These are phyloP conservation scores for Nyctibius bracteatus DNA, from an alignment of 2,113 vertebrate genomes.

Conservation along the genomic window DNA sequence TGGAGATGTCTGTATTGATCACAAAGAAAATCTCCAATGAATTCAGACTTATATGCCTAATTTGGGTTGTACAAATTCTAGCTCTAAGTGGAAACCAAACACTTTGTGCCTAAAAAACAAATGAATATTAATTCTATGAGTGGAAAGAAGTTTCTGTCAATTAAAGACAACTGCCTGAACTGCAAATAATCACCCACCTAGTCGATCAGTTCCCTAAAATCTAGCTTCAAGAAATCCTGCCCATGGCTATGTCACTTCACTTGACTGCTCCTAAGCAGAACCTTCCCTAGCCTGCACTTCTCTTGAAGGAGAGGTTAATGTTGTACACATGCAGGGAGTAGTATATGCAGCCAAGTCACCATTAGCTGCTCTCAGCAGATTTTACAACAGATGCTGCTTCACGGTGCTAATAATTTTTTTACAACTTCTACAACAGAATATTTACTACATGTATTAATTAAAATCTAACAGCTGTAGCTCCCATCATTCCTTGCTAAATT, in stretches of 20 bases:
- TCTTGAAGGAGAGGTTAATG: neutral
- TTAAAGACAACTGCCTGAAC: neutral
- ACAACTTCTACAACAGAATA: neutral
- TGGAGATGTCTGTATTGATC: neutral
- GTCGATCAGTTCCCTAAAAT: neutral
- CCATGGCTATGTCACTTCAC: neutral
- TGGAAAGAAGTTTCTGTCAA: neutral
- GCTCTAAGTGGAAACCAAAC: neutral
- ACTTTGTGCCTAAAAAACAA: neutral
- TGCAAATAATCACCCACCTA: neutral
- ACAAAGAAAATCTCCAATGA: neutral
- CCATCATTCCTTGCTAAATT: neutral
- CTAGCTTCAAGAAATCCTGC: neutral
- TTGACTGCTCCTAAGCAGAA: neutral
- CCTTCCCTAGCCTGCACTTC: neutral
- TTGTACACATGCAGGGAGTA: neutral
- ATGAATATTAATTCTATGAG: neutral
- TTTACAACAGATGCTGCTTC: slow-evolving; percentile 9
- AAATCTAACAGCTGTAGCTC: slow-evolving; percentile 1
- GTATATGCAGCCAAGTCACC: neutral
- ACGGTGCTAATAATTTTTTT: neutral
- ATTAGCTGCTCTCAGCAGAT: neutral
- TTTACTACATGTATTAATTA: slow-evolving; percentile 48
- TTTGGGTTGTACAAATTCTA: neutral
- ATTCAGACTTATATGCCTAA: neutral